Percentiles rank a stretch among this genome's conserved stretches.
Conservation (phyloP, 2,888 invertebrate species). For the Ligdia adustata region DNA sequence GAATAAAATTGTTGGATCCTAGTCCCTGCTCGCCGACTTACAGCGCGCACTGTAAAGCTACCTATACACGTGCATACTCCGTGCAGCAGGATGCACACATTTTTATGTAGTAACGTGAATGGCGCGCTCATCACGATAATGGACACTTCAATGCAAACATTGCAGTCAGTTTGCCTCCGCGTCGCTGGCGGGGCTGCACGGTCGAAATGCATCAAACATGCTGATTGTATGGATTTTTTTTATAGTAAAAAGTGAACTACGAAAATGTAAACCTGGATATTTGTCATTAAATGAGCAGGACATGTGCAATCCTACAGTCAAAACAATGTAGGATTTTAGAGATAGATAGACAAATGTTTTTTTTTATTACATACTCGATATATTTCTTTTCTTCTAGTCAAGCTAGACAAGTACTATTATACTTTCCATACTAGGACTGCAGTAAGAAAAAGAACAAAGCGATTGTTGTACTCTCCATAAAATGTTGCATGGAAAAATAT, state of each 20-base stretch:
- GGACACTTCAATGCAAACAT: slow-evolving; percentile 60
- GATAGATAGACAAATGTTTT: too few relatives aligned
- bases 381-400: too few relatives aligned
- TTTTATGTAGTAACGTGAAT: slow-evolving; percentile 49
- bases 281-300: neutral
- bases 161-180: slow-evolving; percentile 47
- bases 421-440: too few relatives aligned
- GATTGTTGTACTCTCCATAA: too few relatives aligned
- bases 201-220: slow-evolving; percentile 22
- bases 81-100: slow-evolving; percentile 34
- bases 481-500: too few relatives aligned
- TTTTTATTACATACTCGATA: too few relatives aligned
- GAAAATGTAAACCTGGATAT: neutral
- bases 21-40: neutral
- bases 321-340: too few relatives aligned
- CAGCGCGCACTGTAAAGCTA: neutral
- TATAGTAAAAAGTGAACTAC: neutral
- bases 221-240: slow-evolving; percentile 11
- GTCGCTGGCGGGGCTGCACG: slow-evolving; percentile 25
- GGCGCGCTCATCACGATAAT: slow-evolving; percentile 67
- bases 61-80: slow-evolving; percentile 14
- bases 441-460: too few relatives aligned
- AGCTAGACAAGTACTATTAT: too few relatives aligned
- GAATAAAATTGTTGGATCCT: too few relatives aligned
- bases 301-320: too few relatives aligned